Percentiles rank a stretch among this genome's conserved stretches.
Conservation (phyloP, 2,888 invertebrate genomes). For the Camponotus fellah region DNA sequence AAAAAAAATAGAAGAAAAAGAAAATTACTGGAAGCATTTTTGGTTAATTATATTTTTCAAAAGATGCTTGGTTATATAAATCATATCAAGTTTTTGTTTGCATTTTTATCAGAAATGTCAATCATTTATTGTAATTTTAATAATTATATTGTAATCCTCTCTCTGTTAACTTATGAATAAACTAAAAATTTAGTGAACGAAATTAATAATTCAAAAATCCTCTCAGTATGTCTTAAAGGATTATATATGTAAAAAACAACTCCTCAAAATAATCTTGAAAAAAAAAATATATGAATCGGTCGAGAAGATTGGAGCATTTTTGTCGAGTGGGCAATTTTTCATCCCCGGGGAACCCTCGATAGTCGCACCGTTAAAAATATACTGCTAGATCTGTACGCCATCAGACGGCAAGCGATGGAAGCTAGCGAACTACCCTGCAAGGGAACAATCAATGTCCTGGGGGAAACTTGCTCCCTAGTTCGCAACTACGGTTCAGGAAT, state of each 20-base stretch:
- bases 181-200: not conserved
- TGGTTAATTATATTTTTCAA: not conserved
- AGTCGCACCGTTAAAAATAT: conserved; percentile 45
- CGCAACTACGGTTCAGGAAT: conserved; percentile 37
- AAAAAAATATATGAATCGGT: not conserved
- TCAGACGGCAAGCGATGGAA: conserved; percentile 65
- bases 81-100: not conserved
- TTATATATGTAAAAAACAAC: not conserved
- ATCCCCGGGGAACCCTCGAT: conserved; percentile 36
- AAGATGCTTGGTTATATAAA: not conserved
- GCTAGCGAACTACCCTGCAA: conserved; percentile 55
- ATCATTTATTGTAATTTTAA: not conserved
- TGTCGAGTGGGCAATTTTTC: conserved; percentile 39
- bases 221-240: not conserved
- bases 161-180: not conserved
- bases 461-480: conserved; percentile 60
- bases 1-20: not conserved
- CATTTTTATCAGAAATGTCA: not conserved
- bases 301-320: conserved; percentile 30
- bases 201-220: not conserved
- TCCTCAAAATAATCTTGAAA: not conserved
- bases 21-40: not conserved
- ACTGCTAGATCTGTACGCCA: conserved; percentile 64
- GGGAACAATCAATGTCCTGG: conserved; percentile 66
- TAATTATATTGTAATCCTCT: not conserved